Evolutionary conservation across 2,888 invertebrate species (phyloP).

Genomic region (Lochmaea capreae): DNA sequence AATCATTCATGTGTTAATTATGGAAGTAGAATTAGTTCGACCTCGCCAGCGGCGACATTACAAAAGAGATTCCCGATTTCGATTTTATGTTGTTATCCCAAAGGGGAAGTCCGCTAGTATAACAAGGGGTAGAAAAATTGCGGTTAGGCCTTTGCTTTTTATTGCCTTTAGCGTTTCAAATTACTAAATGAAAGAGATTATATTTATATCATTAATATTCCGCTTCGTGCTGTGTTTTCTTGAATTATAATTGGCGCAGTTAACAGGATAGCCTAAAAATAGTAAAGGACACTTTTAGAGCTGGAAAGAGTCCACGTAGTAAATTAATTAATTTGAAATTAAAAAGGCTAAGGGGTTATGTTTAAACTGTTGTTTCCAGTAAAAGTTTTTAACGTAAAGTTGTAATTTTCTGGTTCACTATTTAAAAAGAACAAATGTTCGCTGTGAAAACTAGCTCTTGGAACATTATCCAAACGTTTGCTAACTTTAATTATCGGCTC

Average conservation of each 20-base stretch:
- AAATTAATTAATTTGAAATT: too few relatives aligned
- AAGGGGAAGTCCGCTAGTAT: not conserved
- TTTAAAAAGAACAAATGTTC: constrained; percentile 30
- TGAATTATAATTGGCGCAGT: not conserved
- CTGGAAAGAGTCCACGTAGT: too few relatives aligned
- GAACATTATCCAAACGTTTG: constrained; percentile 30
- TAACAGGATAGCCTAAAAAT: not conserved
- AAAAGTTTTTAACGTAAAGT: too few relatives aligned
- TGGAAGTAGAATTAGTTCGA: constrained; percentile 39
- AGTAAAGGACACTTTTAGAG: too few relatives aligned
- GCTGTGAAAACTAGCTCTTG: constrained; percentile 13
- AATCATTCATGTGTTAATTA: constrained; percentile 48
- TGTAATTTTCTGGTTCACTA: not conserved
- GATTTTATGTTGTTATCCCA: not conserved
- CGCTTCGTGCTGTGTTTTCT: not conserved
- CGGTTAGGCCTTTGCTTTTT: constrained; percentile 2
- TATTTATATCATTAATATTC: not conserved
- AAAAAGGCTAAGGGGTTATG: too few relatives aligned
- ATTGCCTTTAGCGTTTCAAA: not conserved
- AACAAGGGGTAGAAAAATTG: not conserved
- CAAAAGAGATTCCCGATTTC: constrained; percentile 8
- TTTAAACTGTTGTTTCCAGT: too few relatives aligned
- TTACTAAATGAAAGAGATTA: constrained; percentile 6
- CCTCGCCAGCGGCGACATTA: constrained; percentile 22
- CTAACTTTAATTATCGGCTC: constrained; percentile 30